phyloP scores from a whole-genome alignment of 92 coral and sea anemone genomes.

The Epizoanthus stellaris region DNA sequence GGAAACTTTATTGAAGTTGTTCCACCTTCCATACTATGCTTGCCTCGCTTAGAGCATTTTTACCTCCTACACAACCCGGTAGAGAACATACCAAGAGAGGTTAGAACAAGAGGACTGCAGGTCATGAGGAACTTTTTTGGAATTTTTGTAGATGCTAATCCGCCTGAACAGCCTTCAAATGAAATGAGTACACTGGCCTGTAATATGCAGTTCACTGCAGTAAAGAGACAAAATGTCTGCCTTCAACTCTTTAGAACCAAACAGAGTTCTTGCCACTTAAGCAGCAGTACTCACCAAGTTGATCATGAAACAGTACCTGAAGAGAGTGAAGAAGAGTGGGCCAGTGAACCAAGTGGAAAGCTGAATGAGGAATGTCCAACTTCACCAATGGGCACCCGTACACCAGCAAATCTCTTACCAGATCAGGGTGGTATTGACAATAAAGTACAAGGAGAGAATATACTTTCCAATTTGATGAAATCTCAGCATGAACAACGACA shows the following conservation, averaged over 20 bases:
- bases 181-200: neutral
- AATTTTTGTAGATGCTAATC: slow-evolving; percentile 15
- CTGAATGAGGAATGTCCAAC: neutral
- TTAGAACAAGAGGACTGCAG: slow-evolving; percentile 59
- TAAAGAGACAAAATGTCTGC: neutral
- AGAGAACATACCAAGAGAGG: slow-evolving; percentile 76
- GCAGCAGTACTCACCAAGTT: neutral
- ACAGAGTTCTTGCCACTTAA: neutral
- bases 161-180: neutral
- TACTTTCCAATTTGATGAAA: slow-evolving; percentile 48
- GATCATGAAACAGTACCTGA: neutral
- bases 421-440: neutral
- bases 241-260: slow-evolving; percentile 20
- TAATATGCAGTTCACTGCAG: neutral
- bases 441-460: slow-evolving; percentile 24
- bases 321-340: neutral
- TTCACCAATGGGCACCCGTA: neutral
- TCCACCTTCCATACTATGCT: slow-evolving; percentile 59
- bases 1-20: slow-evolving; percentile 70
- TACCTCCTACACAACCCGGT: slow-evolving; percentile 71
- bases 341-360: neutral
- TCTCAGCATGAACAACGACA: slow-evolving; percentile 68
- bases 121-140: slow-evolving; percentile 62
- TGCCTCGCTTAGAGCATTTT: slow-evolving; percentile 61
- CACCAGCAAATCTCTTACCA: neutral